These are phyloP conservation scores for Neotoma lepida DNA, from an alignment of 2,113 vertebrate species.

Conservation along the genomic window DNA sequence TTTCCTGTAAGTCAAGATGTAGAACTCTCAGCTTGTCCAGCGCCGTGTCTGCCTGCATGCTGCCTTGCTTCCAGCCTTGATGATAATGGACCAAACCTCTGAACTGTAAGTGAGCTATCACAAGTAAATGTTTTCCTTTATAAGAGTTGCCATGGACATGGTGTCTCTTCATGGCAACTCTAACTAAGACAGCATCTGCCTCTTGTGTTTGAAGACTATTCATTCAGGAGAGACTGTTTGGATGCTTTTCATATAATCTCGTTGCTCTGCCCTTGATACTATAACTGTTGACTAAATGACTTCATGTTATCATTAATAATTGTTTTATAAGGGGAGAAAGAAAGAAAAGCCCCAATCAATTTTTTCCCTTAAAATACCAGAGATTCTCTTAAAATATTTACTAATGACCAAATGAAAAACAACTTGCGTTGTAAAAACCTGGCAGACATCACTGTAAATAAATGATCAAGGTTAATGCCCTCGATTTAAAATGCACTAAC, in stretches of 20 bases:
- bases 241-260: background rate
- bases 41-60: background rate
- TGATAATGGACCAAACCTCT: background rate
- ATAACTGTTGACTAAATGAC: background rate
- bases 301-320: background rate
- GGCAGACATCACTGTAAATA: background rate
- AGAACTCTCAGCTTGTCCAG: background rate
- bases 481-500: background rate
- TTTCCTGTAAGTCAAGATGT: background rate
- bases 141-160: background rate
- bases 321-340: background rate
- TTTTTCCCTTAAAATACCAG: background rate
- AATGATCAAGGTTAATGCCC: background rate
- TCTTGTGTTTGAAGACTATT: background rate
- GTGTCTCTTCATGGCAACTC: background rate
- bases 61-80: background rate
- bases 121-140: background rate
- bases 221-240: background rate
- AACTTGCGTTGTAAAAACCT: background rate
- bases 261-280: background rate
- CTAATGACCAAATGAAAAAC: slow-evolving; percentile 42
- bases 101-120: background rate
- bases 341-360: background rate
- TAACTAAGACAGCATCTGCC: background rate
- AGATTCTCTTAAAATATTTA: background rate